Evolutionary conservation across 1,140 invertebrate genomes (phyloP).

Genomic region (Anoplophora glabripennis): DNA sequence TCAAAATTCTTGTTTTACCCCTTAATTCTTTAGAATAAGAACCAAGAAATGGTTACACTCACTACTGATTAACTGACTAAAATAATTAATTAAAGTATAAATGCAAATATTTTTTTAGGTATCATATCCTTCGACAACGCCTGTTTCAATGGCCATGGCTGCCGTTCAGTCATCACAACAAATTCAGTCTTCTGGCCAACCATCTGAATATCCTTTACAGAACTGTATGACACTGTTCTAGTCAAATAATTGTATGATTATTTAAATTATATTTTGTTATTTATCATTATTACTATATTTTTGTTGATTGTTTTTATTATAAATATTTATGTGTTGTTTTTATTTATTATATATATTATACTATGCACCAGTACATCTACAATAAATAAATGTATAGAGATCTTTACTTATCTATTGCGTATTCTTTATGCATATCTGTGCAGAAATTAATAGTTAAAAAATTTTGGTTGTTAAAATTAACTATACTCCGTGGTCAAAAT

Average conservation of each 20-base stretch:
- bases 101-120: constrained; percentile 33
- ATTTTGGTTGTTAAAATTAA: too few relatives aligned
- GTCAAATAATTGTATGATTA: constrained; percentile 13
- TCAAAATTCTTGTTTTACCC: too few relatives aligned
- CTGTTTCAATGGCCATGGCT: constrained; percentile 51
- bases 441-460: too few relatives aligned
- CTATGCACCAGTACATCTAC: neutral
- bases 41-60: too few relatives aligned
- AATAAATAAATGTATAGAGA: neutral
- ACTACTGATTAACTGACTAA: too few relatives aligned
- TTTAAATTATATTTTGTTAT: constrained; percentile 1
- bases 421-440: too few relatives aligned
- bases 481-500: too few relatives aligned
- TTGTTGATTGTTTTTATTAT: constrained; percentile 8
- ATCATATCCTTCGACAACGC: constrained; percentile 44
- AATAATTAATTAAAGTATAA: too few relatives aligned
- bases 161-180: constrained; percentile 47
- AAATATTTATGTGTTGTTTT: constrained; percentile 6
- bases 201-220: constrained; percentile 50
- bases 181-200: constrained; percentile 44
- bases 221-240: constrained; percentile 49
- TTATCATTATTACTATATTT: neutral
- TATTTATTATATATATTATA: neutral
- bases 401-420: too few relatives aligned
- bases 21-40: too few relatives aligned